phyloP scores from a whole-genome alignment of 2,888 invertebrate genomes.

The Caenorhabditis auriculariae region DNA sequence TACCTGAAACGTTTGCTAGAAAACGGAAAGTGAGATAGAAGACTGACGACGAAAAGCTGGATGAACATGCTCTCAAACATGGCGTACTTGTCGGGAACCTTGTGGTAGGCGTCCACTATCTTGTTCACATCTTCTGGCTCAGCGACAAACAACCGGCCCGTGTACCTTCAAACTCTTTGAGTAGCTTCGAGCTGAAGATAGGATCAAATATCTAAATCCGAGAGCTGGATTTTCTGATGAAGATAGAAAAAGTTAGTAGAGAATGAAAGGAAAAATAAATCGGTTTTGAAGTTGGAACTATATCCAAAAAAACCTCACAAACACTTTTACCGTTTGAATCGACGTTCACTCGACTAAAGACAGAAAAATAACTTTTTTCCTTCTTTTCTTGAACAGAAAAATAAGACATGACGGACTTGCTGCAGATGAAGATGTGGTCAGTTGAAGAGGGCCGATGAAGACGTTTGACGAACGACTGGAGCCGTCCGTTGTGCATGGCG shows the following conservation, averaged over 20 bases:
- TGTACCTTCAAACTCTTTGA: slow-evolving; percentile 25
- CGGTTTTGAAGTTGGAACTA: too few species aligned
- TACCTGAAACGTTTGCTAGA: slow-evolving; percentile 28
- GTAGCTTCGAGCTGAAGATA: too few species aligned
- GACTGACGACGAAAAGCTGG: slow-evolving; percentile 48
- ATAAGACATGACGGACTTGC: slow-evolving; percentile 29
- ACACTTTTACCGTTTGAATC: too few species aligned
- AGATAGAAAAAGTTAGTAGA: too few species aligned
- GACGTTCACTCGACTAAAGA: too few species aligned
- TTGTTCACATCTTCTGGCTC: slow-evolving; percentile 53
- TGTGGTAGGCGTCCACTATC: slow-evolving; percentile 45
- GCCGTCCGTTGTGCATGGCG: slow-evolving; percentile 27
- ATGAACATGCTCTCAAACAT: slow-evolving; percentile 55
- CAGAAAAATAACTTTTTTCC: too few species aligned
- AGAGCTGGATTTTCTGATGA: too few species aligned
- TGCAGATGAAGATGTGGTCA: slow-evolving; percentile 26
- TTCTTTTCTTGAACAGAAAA: too few species aligned
- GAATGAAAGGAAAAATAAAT: too few species aligned
- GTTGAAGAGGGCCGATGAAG: slow-evolving; percentile 23
- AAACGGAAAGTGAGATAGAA: background rate
- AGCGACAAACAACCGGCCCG: slow-evolving; percentile 50
- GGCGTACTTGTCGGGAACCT: slow-evolving; percentile 56
- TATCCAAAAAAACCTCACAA: too few species aligned
- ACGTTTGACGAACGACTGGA: slow-evolving; percentile 25
- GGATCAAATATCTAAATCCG: too few species aligned